phyloP scores from a whole-genome alignment of 2,113 vertebrate genomes.

The Corythornis cristatus region DNA sequence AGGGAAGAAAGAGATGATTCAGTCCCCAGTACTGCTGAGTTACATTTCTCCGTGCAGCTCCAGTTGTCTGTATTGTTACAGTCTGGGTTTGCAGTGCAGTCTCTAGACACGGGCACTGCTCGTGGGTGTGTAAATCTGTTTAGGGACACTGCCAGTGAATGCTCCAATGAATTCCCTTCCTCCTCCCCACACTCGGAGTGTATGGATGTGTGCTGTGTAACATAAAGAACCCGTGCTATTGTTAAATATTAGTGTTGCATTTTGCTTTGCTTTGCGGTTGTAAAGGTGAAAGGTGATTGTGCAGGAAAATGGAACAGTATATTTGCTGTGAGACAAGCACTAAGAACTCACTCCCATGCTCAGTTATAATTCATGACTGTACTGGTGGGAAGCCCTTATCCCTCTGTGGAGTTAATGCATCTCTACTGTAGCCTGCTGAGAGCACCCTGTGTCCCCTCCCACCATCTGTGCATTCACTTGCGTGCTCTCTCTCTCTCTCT shows the following conservation, averaged over 20 bases:
- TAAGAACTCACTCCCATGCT: conserved; percentile 75
- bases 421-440: conserved; percentile 82
- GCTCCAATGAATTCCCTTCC: neutral
- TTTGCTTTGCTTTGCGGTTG: conserved; percentile 72
- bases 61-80: conserved; percentile 13
- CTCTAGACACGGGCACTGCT: conserved; percentile 3
- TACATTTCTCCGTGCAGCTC: neutral
- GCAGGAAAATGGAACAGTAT: conserved; percentile 77
- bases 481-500: conserved; percentile 28
- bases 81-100: conserved; percentile 54
- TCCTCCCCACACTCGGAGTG: neutral
- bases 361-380: conserved; percentile 86
- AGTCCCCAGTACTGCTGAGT: conserved; percentile 34
- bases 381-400: conserved; percentile 79
- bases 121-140: conserved; percentile 20
- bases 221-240: conserved; percentile 49
- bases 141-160: neutral
- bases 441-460: conserved; percentile 79
- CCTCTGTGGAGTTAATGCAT: conserved; percentile 83
- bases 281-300: conserved; percentile 78
- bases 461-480: conserved; percentile 78
- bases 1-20: conserved; percentile 38
- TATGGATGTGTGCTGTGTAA: neutral
- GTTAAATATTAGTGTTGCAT: conserved; percentile 72
- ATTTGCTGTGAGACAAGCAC: conserved; percentile 77